Conservation (phyloP, 2,797 vertebrate species). For the Pangasius sanitwongsei region DNA sequence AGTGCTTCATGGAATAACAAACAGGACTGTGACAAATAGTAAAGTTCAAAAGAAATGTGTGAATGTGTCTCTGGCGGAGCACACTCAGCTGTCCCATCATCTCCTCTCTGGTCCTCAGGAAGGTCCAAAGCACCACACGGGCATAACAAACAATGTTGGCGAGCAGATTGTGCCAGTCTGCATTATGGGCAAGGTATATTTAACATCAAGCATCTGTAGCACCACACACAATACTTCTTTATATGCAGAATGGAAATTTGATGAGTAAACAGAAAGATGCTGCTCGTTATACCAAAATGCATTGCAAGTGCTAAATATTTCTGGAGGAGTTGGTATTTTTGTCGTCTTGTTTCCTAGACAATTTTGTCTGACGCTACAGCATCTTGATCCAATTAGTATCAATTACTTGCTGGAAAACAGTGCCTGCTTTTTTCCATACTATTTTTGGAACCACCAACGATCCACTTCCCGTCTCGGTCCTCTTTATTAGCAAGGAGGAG, state of each 20-base stretch:
- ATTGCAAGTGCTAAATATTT: not conserved
- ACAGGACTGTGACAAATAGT: conserved; percentile 7
- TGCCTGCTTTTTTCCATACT: conserved; percentile 14
- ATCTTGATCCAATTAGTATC: conserved; percentile 42
- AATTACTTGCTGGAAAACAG: conserved; percentile 27
- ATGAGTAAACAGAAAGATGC: not conserved
- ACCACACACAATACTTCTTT: not conserved
- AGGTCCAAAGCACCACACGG: conserved; percentile 12
- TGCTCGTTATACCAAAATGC: not conserved
- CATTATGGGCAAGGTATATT: not conserved
- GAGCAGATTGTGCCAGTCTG: not conserved
- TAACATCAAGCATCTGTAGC: not conserved
- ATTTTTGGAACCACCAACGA: conserved; percentile 25
- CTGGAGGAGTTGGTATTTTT: conserved; percentile 1
- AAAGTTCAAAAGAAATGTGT: conserved; percentile 32
- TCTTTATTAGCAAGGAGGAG: conserved; percentile 16
- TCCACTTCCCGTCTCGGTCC: conserved; percentile 18
- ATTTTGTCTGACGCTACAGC: conserved; percentile 6
- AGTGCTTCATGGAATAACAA: conserved; percentile 4
- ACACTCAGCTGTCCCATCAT: conserved; percentile 31
- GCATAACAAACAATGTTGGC: conserved; percentile 7
- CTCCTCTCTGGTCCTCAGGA: conserved; percentile 28
- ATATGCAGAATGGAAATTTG: conserved; percentile 18
- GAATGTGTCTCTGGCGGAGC: conserved; percentile 17
- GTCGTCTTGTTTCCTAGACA: conserved; percentile 14